These are phyloP conservation scores for Eristalinus aeneus DNA, from an alignment of 2,888 invertebrate species.

Conservation along the genomic window DNA sequence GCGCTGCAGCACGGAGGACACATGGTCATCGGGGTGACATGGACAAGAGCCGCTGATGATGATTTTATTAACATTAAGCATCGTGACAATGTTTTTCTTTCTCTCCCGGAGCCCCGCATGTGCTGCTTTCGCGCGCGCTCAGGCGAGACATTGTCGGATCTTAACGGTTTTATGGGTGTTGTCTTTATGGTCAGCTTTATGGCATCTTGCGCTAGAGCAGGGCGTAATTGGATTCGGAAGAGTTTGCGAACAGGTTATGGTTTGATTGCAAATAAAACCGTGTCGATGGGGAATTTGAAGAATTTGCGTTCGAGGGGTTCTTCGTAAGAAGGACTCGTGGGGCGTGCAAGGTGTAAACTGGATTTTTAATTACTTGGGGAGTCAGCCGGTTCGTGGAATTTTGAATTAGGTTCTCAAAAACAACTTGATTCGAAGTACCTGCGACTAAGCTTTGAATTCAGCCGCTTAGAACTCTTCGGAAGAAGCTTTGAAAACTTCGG, in stretches of 20 bases:
- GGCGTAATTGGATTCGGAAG: not conserved
- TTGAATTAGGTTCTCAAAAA: not conserved
- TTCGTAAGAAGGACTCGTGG: not conserved
- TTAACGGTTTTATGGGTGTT: not conserved
- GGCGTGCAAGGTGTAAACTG: not conserved
- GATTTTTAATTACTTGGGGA: not conserved
- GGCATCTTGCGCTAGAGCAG: not conserved
- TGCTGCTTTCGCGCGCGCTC: not conserved
- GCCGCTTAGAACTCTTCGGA: too few relatives aligned
- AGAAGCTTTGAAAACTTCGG: too few relatives aligned
- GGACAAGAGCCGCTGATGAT: slow-evolving; percentile 46
- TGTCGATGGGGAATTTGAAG: not conserved
- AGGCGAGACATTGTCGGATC: not conserved
- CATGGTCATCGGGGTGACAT: slow-evolving; percentile 45
- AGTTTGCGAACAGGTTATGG: not conserved
- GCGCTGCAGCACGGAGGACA: not conserved
- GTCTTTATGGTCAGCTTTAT: not conserved
- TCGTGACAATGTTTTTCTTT: slow-evolving; percentile 22
- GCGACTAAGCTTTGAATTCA: not conserved
- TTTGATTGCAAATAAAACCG: not conserved
- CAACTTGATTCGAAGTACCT: not conserved
- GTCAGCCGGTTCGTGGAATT: not conserved
- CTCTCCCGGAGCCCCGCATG: not conserved
- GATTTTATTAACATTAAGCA: slow-evolving; percentile 51
- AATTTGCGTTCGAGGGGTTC: not conserved